A percentile compares a stretch with the other conserved stretches of the same genome.
These are phyloP conservation scores for Anoncus sp. DNA, from an alignment of 2,888 invertebrate species.

Conservation along the genomic window DNA sequence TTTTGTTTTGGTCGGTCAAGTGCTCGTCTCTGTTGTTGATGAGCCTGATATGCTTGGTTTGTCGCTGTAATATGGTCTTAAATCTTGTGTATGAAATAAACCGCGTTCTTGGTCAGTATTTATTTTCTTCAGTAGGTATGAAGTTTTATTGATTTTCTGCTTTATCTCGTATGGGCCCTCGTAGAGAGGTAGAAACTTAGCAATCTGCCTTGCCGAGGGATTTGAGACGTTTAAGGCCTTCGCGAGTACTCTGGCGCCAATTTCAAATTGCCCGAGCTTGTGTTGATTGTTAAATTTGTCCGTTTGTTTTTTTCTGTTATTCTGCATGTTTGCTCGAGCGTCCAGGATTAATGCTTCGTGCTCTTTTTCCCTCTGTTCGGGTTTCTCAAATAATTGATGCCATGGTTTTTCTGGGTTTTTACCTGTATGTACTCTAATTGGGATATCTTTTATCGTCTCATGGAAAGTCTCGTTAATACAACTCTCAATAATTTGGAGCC, in stretches of 20 bases:
- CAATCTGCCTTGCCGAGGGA: background rate
- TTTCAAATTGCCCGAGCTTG: background rate
- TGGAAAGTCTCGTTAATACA: conserved; percentile 51
- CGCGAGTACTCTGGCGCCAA: background rate
- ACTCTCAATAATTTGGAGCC: conserved; percentile 31
- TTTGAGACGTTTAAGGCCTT: conserved; percentile 14
- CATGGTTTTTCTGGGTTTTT: conserved; percentile 18
- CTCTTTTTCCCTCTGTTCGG: background rate
- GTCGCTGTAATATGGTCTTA: background rate
- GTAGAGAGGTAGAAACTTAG: conserved; percentile 19
- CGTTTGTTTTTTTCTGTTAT: background rate
- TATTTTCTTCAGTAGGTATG: background rate
- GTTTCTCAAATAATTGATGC: background rate
- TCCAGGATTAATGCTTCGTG: background rate
- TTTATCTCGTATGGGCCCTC: conserved; percentile 28
- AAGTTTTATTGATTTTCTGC: background rate
- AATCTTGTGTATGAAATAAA: background rate
- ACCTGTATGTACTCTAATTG: conserved; percentile 38
- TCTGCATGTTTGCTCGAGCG: background rate
- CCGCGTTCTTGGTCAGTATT: background rate
- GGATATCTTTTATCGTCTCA: conserved; percentile 34
- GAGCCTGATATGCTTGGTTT: background rate
- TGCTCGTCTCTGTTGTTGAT: background rate
- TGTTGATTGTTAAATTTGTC: conserved; percentile 9
- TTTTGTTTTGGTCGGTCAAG: no score